phyloP scores from a whole-genome alignment of 2,113 vertebrate genomes.

The Rhinichthys klamathensis region DNA sequence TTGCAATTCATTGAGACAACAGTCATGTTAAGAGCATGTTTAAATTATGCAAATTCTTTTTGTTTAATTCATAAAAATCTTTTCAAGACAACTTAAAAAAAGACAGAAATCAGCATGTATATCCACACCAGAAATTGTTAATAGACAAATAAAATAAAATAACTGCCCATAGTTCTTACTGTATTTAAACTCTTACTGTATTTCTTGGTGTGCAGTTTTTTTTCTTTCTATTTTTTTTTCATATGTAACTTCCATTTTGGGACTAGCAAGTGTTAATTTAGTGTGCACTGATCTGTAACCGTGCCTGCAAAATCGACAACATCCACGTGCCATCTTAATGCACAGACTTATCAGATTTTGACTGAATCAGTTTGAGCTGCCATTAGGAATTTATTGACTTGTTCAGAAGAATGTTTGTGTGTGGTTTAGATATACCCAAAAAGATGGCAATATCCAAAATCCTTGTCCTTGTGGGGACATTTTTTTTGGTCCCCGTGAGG shows the following conservation, averaged over 20 bases:
- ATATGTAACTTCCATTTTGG: background rate
- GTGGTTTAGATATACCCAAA: background rate
- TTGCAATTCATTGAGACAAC: background rate
- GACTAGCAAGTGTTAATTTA: background rate
- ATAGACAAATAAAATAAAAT: background rate
- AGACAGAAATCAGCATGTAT: background rate
- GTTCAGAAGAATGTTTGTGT: background rate
- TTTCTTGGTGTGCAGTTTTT: background rate
- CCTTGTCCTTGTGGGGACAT: too few relatives aligned
- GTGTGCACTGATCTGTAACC: background rate
- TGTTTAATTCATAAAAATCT: background rate
- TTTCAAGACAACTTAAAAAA: too few relatives aligned
- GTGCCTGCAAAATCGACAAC: slow-evolving; percentile 17
- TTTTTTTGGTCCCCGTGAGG: too few relatives aligned
- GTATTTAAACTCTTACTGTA: background rate
- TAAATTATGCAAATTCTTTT: too few relatives aligned
- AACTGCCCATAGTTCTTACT: background rate
- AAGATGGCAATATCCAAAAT: too few relatives aligned
- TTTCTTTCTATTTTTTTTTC: background rate
- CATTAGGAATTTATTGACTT: slow-evolving; percentile 26
- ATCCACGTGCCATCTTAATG: slow-evolving; percentile 13
- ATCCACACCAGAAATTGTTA: background rate
- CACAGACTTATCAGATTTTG: slow-evolving; percentile 13
- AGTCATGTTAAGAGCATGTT: background rate
- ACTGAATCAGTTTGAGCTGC: slow-evolving; percentile 15